A percentile compares a stretch with the other conserved stretches of the same genome.
Conservation (phyloP, 1,140 invertebrate species). For the Leptonema lineaticorne region DNA sequence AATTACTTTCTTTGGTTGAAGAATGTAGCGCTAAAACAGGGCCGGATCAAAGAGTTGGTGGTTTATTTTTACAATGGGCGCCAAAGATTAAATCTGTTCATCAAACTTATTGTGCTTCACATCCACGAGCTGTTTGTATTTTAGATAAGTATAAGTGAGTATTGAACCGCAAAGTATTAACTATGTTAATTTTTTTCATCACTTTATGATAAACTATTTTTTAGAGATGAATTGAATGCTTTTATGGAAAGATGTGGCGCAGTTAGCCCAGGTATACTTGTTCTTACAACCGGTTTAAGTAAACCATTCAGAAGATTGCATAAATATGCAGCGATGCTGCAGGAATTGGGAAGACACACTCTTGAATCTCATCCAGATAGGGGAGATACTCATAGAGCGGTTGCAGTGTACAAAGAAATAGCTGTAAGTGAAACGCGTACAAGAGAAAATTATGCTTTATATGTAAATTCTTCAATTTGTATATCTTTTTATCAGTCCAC, state of each 20-base stretch:
- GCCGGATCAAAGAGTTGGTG: constrained; percentile 84
- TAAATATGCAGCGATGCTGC: constrained; percentile 90
- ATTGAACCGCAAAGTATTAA: background rate
- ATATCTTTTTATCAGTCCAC: constrained; percentile 64
- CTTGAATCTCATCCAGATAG: constrained; percentile 94
- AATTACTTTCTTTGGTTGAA: constrained; percentile 76
- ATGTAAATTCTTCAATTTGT: constrained; percentile 11
- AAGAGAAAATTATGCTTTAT: background rate
- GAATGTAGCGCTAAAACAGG: constrained; percentile 67
- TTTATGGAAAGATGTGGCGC: constrained; percentile 87
- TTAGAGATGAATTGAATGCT: constrained; percentile 80
- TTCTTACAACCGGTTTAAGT: constrained; percentile 88
- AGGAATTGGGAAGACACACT: constrained; percentile 93
- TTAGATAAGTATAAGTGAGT: constrained; percentile 86
- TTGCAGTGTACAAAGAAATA: constrained; percentile 92
- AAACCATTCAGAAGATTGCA: constrained; percentile 93
- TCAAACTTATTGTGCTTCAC: constrained; percentile 84
- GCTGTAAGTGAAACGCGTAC: constrained; percentile 63
- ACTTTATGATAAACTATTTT: constrained; percentile 40
- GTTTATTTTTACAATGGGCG: constrained; percentile 85
- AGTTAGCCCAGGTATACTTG: constrained; percentile 78
- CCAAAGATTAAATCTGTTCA: constrained; percentile 84
- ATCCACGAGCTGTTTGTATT: constrained; percentile 89
- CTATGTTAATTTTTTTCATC: constrained; percentile 11
- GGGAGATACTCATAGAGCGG: constrained; percentile 93